Evolutionary conservation across 1,140 invertebrate species (phyloP).

Genomic region (Brachionus plicatilis): DNA sequence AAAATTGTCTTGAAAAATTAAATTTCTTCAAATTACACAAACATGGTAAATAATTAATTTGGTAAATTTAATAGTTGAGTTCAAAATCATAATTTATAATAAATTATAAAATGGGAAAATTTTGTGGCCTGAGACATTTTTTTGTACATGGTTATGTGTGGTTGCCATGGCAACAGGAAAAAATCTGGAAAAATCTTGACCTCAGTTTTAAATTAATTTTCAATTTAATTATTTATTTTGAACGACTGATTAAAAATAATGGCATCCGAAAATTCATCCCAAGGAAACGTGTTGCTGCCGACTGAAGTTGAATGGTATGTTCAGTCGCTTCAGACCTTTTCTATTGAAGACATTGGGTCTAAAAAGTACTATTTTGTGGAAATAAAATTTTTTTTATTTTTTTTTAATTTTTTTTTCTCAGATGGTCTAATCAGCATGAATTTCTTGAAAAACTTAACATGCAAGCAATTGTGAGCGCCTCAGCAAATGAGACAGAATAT

Average conservation of each 20-base stretch:
- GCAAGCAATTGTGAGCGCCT: conserved; percentile 54
- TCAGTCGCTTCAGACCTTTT: conserved; percentile 41
- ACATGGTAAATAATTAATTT: background rate
- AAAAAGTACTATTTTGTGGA: conserved; percentile 37
- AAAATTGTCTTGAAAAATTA: background rate
- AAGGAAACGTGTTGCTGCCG: conserved; percentile 41
- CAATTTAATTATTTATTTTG: background rate
- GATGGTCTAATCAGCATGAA: conserved; percentile 55
- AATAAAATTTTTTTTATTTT: background rate
- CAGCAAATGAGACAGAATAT: conserved; percentile 55
- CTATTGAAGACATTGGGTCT: conserved; percentile 42
- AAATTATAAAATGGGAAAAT: background rate
- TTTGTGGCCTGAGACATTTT: background rate
- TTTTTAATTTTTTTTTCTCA: conserved; percentile 36
- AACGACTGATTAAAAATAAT: conserved; percentile 5
- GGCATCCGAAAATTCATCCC: background rate
- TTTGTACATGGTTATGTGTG: background rate
- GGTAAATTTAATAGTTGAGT: background rate
- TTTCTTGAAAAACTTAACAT: conserved; percentile 56
- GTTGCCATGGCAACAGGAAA: background rate
- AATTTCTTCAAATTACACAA: background rate
- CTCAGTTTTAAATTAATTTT: background rate
- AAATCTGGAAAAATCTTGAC: background rate
- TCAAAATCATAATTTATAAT: background rate
- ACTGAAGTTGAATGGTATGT: conserved; percentile 43